Percentiles rank a stretch among this genome's conserved stretches.
phyloP scores from a whole-genome alignment of 1,140 invertebrate genomes.

The Drosophila auraria region DNA sequence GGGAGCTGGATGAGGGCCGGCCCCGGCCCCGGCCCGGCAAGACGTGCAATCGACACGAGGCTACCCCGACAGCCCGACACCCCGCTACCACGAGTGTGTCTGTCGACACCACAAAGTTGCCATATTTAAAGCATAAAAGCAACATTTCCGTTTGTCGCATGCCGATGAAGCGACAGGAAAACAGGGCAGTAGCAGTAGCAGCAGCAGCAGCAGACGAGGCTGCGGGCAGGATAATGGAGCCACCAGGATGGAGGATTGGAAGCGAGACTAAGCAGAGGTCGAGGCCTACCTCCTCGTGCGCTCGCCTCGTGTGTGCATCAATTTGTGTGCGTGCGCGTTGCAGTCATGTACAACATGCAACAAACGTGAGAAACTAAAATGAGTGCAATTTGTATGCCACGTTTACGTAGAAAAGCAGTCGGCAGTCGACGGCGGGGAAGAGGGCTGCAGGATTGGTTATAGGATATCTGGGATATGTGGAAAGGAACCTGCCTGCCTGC shows the following conservation, averaged over 20 bases:
- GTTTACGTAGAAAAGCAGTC: conserved; percentile 52
- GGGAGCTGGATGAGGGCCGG: conserved; percentile 16
- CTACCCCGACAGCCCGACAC: background rate
- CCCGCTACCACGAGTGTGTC: conserved; percentile 19
- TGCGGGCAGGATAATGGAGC: conserved; percentile 8
- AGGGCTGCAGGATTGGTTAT: conserved; percentile 36
- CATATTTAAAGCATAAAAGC: conserved; percentile 84
- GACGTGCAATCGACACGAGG: conserved; percentile 75
- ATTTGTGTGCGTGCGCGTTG: conserved; percentile 71
- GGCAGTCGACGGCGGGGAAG: background rate
- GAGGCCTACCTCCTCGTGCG: conserved; percentile 61
- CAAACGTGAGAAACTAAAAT: conserved; percentile 83
- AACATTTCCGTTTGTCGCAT: conserved; percentile 83
- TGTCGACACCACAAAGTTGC: conserved; percentile 79
- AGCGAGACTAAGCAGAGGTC: conserved; percentile 60
- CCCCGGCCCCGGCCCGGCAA: conserved; percentile 3
- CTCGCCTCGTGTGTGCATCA: conserved; percentile 30
- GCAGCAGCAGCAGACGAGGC: background rate
- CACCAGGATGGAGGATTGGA: background rate
- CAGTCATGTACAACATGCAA: conserved; percentile 82
- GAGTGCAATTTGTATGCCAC: conserved; percentile 83
- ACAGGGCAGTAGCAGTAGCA: conserved; percentile 29
- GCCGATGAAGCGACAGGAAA: conserved; percentile 61
- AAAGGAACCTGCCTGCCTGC: conserved; percentile 3
- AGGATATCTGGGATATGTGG: conserved; percentile 31